Evolutionary conservation across 2,888 invertebrate species (phyloP), one percentile per base, ranked within the genome.

Genomic region (Eilema sororculum): DNA sequence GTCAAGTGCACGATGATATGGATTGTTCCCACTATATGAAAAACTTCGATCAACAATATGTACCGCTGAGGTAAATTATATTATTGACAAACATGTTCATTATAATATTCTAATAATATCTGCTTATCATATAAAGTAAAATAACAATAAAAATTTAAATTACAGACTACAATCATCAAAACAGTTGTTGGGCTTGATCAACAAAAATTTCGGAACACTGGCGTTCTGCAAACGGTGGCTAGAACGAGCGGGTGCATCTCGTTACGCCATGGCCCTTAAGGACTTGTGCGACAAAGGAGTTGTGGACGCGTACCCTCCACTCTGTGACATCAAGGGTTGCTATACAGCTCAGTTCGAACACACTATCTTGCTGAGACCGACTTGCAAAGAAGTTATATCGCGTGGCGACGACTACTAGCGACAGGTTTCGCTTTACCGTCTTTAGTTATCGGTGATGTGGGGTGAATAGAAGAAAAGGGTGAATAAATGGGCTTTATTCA

Each of bases 21-120:
- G 99, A 99, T 88, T 98, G 98, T 85, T 99, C 99, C 22, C 99
- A 99, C 95, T 99, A 99, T 91, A 99, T 99, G 99, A 99, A 99
- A 93, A 99, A 99, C 92, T 99, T 98, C 90, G 99, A 99, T 86
- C 97, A 97, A 82, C 96, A 97, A 78, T 99, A 98, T 90, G 98
- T 99, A 70, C 99, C 99, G 24, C 95, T 99, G 70, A 96, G 98
- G 97, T 98, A 90, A 88, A 75, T 60, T 16, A 28, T 4, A 13
- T 65, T 65, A 30, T 33, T 56, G 12, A 65, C 20, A 57, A 65
- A 65, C 65, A 37, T 16, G 16, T 52, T n/a, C 46, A 52, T 64
- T 64, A 20, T 52, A 37, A 37, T 12, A 52, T 46, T 28, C 20
- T 46, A 20, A 25, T n/a, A 16, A 25, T 12, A 64, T 28, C 28